Base-by-base conservation (phyloP, 2,888 invertebrate genomes). In the Catocala sponsa region DNA sequence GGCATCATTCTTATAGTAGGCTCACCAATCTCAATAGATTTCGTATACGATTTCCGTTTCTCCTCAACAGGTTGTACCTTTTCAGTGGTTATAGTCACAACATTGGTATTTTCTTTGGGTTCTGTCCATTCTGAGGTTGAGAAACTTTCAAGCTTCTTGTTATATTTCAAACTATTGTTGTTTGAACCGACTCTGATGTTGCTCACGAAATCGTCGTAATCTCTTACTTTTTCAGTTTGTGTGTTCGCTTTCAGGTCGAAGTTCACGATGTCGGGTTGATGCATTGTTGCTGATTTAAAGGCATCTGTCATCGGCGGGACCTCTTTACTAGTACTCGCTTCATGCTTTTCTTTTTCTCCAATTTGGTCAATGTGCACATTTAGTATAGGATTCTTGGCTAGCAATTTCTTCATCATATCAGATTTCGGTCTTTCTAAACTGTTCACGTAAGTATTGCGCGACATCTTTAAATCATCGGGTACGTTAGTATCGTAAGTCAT, bases 381-480 rank as follows among this genome's bases (percentile, higher is more conserved):
- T 49, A 95, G 79, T 59, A 94, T 94, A 0, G 95, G 95, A 73
- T 94, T 95, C 80, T 94, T 95, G 4, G 94, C 94, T 43, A 95
- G 88, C 9, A 95, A 72, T 78, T 96, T 95, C 65, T 95, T 95
- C 87, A 95, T 95, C 80, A 95, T 94, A 41, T 95, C 95, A 1
- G 95, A 95, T 85, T 95, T 96, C 0, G 96, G 95, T 72, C 95
- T 89, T 79, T 96, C 96, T 74, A 96, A 86, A 72, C 95, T 96
- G 46, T 95, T 96, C 1, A 86, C 94, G 65, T 95, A 94, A 6
- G 96, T 94, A 80, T 95, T 95, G 48, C 96, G 90, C 0, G 96
- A 96, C 11, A 96, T 95, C 89, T 96, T 96, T 63, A 96, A 89
- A 77, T 96, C 96, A 81, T 96, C 96, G 6, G 96, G 95, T 65